Conservation (phyloP, 2,888 invertebrate genomes). For the Adela reaumurella region DNA sequence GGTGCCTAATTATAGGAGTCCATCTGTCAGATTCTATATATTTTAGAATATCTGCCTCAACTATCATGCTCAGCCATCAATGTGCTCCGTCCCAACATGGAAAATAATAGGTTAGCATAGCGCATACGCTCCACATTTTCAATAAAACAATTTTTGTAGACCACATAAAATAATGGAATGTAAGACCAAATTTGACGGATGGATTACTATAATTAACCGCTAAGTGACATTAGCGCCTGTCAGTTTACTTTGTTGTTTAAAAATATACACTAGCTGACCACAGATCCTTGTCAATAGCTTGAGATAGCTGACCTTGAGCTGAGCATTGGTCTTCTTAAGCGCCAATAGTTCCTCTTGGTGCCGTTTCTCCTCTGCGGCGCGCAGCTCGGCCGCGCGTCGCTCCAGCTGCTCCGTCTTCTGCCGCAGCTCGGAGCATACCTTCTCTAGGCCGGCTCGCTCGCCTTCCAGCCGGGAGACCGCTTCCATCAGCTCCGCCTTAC, state of each 20-base stretch:
- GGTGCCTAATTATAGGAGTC: too few species aligned
- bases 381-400: conserved; percentile 74
- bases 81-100: too few species aligned
- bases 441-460: conserved; percentile 63
- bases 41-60: too few species aligned
- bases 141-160: not conserved
- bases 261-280: not conserved
- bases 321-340: conserved; percentile 90
- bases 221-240: too few species aligned
- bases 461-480: conserved; percentile 67
- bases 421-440: conserved; percentile 55
- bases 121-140: conserved; percentile 1
- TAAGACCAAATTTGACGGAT: too few species aligned
- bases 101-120: too few species aligned
- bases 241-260: too few species aligned
- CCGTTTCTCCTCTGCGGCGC: conserved; percentile 87
- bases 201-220: too few species aligned
- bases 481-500: conserved; percentile 76
- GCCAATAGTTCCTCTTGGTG: conserved; percentile 90
- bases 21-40: too few species aligned
- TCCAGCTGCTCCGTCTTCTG: conserved; percentile 76
- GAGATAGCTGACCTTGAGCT: conserved; percentile 77
- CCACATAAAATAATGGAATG: too few species aligned
- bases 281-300: too few species aligned
- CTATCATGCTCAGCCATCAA: too few species aligned